These are phyloP conservation scores for Heteronetta atricapilla DNA, from an alignment of 2,113 vertebrate genomes.

Conservation along the genomic window DNA sequence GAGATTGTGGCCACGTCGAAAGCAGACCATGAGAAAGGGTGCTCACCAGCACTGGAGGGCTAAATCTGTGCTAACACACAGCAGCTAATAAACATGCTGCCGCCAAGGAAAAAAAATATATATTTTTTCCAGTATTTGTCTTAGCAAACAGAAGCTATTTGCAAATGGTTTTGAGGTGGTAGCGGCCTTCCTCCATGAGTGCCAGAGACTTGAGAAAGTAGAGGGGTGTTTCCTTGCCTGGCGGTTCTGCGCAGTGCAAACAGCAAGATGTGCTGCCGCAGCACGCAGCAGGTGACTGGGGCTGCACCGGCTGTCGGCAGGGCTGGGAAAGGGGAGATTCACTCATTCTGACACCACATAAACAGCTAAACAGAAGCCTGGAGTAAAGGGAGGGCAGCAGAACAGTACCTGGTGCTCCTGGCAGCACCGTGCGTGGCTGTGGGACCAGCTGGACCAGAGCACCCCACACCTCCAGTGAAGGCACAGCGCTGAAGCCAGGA, in stretches of 20 bases:
- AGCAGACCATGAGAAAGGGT: neutral
- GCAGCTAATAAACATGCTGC: neutral
- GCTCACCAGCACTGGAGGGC: no score
- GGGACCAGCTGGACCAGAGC: neutral
- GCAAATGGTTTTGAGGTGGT: neutral
- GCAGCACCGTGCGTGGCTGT: neutral
- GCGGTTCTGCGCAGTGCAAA: neutral
- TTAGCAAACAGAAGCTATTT: conserved; percentile 25
- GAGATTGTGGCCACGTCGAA: neutral
- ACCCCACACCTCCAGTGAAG: no score
- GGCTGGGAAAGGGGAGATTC: neutral
- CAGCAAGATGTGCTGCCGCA: neutral
- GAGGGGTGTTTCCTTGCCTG: neutral
- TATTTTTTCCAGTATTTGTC: neutral
- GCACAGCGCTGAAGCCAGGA: fast-evolving
- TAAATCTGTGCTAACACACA: neutral
- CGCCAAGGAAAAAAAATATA: neutral
- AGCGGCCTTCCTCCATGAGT: neutral
- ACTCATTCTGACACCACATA: no score
- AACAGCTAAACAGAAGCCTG: no score
- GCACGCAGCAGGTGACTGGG: fast-evolving
- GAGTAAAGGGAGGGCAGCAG: neutral
- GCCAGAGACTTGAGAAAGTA: neutral
- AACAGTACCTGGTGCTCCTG: neutral
- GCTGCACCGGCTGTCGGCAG: fast-evolving